Conservation (phyloP, 2,888 invertebrate genomes). For the Apocheima hispidaria region DNA sequence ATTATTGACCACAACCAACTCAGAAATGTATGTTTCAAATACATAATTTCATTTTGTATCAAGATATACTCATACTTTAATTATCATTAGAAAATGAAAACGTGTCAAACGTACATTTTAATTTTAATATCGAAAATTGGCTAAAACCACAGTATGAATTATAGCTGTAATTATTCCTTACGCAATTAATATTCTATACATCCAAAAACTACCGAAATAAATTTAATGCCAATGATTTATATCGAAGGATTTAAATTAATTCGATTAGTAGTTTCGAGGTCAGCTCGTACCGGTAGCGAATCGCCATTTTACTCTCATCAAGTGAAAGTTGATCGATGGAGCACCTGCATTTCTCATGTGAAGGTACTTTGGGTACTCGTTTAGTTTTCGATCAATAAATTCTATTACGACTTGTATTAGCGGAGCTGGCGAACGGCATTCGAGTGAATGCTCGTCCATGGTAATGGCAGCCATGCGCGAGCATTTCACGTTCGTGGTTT, state of each 20-base stretch:
- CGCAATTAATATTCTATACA: slow-evolving; percentile 25
- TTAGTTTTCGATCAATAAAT: slow-evolving; percentile 37
- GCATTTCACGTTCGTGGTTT: slow-evolving; percentile 43
- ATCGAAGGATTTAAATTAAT: slow-evolving; percentile 49
- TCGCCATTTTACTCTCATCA: slow-evolving; percentile 47
- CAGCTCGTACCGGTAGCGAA: slow-evolving; percentile 59
- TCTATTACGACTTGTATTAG: slow-evolving; percentile 25
- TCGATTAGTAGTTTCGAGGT: slow-evolving; percentile 57
- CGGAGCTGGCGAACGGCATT: slow-evolving; percentile 11
- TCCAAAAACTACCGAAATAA: slow-evolving; percentile 29
- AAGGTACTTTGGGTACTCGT: slow-evolving; percentile 37
- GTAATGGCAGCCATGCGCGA: slow-evolving; percentile 9
- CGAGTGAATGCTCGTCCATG: slow-evolving; percentile 22
- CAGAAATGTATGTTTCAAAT: neutral
- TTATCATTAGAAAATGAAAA: neutral
- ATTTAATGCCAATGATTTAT: slow-evolving; percentile 41
- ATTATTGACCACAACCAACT: neutral
- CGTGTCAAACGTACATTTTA: neutral
- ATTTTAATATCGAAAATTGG: slow-evolving; percentile 12
- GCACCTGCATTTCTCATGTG: slow-evolving; percentile 45
- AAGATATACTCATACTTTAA: neutral
- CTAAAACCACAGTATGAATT: slow-evolving; percentile 31
- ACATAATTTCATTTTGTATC: neutral
- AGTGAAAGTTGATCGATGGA: slow-evolving; percentile 72
- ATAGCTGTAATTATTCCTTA: slow-evolving; percentile 26